Evolutionary conservation across 2,113 vertebrate species (phyloP).

Genomic region (Passer montanus): DNA sequence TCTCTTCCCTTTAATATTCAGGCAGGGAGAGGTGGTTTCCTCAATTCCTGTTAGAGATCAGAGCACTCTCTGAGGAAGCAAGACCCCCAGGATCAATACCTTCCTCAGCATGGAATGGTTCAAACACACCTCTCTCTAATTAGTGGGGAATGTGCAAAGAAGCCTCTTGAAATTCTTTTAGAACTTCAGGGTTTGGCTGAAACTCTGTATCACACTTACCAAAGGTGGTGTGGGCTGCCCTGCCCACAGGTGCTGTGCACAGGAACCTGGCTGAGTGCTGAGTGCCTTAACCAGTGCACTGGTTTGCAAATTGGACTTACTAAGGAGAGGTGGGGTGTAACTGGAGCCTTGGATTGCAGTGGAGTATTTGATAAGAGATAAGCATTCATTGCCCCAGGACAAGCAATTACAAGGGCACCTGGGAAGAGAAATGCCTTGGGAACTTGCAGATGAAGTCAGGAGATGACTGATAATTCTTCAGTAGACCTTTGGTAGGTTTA

Average conservation of each 20-base stretch:
- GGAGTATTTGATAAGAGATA: not conserved
- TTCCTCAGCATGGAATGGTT: not conserved
- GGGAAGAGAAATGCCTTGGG: not conserved
- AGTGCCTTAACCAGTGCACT: not conserved
- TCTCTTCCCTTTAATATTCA: not conserved
- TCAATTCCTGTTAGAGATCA: slow-evolving; percentile 13
- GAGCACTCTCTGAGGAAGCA: not conserved
- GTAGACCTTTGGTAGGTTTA: not conserved
- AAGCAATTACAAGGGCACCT: not conserved
- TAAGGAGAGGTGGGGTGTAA: not conserved
- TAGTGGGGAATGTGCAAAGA: not conserved
- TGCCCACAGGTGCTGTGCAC: rapidly evolving
- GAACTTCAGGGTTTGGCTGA: not conserved
- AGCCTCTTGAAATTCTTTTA: not conserved
- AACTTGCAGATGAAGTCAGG: not conserved
- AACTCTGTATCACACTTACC: rapidly evolving
- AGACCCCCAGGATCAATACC: not conserved
- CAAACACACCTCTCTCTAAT: not conserved
- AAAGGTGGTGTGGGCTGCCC: rapidly evolving
- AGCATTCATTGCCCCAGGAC: not conserved
- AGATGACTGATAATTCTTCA: not conserved
- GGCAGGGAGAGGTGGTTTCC: not conserved
- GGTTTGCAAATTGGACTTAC: not conserved
- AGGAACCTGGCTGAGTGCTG: not conserved
- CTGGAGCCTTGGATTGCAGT: not conserved